Percentiles rank a stretch among this genome's conserved stretches.
Conservation (phyloP, 2,888 invertebrate species). For the Diplazon laetatorius region DNA sequence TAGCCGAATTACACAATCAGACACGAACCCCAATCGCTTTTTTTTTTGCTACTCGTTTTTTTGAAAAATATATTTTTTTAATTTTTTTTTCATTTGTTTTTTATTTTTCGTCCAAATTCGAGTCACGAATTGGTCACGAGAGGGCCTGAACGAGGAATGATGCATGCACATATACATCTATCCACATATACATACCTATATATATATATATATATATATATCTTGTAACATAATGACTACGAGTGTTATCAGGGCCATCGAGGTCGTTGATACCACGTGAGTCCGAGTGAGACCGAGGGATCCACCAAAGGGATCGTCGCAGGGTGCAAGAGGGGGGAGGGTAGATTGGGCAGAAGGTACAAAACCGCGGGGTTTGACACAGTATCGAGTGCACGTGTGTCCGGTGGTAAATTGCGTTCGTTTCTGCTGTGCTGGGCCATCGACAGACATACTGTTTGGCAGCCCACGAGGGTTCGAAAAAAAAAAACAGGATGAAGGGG, state of each 20-base stretch:
- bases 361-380: conserved; percentile 37
- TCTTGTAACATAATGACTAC: conserved; percentile 28
- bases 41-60: not conserved
- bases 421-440: conserved; percentile 13
- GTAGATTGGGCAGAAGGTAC: conserved; percentile 1
- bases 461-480: no score
- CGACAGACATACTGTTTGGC: conserved; percentile 14
- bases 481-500: not conserved
- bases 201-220: no score
- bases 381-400: conserved; percentile 32
- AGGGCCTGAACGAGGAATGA: not conserved
- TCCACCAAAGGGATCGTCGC: not conserved
- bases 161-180: no score
- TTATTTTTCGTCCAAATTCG: not conserved
- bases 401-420: conserved; percentile 37
- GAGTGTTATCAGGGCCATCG: conserved; percentile 6
- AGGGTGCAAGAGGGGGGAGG: not conserved
- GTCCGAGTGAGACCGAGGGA: not conserved
- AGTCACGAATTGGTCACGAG: conserved; percentile 2
- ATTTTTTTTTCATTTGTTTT: conserved; percentile 2
- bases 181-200: no score
- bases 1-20: not conserved
- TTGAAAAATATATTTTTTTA: no score
- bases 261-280: not conserved
- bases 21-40: conserved; percentile 9